Evolutionary conservation across 2,113 vertebrate species (phyloP), one percentile per base, ranked within the genome.

Genomic region (Oryzias javanicus): DNA sequence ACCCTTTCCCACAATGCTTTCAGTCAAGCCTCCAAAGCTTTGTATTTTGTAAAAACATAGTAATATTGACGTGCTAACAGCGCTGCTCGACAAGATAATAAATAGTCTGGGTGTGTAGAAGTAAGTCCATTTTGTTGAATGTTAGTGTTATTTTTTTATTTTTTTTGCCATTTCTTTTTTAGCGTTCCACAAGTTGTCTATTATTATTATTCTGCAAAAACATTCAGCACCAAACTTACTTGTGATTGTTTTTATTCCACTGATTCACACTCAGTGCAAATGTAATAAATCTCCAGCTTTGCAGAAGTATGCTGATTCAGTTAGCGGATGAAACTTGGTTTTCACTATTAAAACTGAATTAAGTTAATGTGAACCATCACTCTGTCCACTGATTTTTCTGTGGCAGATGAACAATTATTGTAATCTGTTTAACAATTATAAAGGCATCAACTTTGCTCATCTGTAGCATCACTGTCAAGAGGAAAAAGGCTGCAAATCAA

Each of bases 21-120:
- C 63, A 64, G 69, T 78, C 57, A 72, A 59, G 65, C 57, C 66
- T 56, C 64, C 27, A 22, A n/a, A 51, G 18, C 22, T 68, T 64
- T 19, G 55, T 52, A 54, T 78, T 75, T 75, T 51, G 56, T 49
- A 55, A 79, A 70, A 4, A 65, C 42, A 80, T 59, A 71, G 61
- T 24, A 19, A 18, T 62, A 79, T 79, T 57, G 67, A 67, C 60
- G 70, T 75, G 56, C 63, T 67, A 66, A 80, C 58, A 66, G 46
- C 41, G 73, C 5, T 59, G 57, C 51, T 49, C 60, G 50, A 75
- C 52, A 60, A 42, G 47, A 73, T 50, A 57, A 58, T 60, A 60
- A 79, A 79, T 52, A 48, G 56, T 55, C 24, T 22, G 16, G 44
- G 14, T 47, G 25, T 42, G 13, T 49, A 45, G 69, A 59, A 29